Base-by-base conservation (phyloP, 2,797 vertebrate genomes). In the Lutra lutra region DNA sequence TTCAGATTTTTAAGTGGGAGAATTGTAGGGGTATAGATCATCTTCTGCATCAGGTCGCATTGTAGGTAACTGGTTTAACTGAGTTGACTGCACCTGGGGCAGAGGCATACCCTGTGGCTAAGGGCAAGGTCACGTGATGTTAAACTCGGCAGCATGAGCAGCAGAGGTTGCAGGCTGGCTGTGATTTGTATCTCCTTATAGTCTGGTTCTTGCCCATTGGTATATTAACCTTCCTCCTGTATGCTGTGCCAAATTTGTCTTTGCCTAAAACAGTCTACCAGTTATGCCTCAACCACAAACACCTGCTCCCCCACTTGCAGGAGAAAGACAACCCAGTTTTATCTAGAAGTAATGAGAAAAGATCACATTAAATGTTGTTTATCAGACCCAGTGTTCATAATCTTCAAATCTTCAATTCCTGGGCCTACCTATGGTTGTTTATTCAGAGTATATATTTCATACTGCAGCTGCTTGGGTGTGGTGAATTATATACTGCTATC, bases 1-100 rank as follows among this genome's bases (percentile, higher is more conserved):
- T 94, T 94, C 38, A 93, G 9, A 43, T 86, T 93, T 89, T 86
- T 82, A 66, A 91, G 21, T 88, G 35, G 7, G 66, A 96, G 35
- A 60, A 64, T 89, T 38, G 78, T 29, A 75, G 21, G 32, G 32
- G 20, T 62, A 94, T 13, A 85, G 75, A 85, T 72, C 29, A 48
- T 92, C 66, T 46, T 84, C 86, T 54, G 14, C 51, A 92, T 89
- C 29, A 85, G 48, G 11, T 70, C 51, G 83, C 23, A 64, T 23
- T 60, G 35, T 84, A 77, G 62, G 43, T 80, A 95, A 95, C 38
- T 70, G 32, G 7, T 85, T 95, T n/a, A 32, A 56, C 15, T 64
- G 73, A 83, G 35, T 43, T 89, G 46, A 23, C 80, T 87, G 32
- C 12, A 70, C 32, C 43, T 89, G 27, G 27, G 27, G 43, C 51